Evolutionary conservation across 2,888 invertebrate genomes (phyloP), one percentile per base, ranked within the genome.

Genomic region (Agrypnus murinus): DNA sequence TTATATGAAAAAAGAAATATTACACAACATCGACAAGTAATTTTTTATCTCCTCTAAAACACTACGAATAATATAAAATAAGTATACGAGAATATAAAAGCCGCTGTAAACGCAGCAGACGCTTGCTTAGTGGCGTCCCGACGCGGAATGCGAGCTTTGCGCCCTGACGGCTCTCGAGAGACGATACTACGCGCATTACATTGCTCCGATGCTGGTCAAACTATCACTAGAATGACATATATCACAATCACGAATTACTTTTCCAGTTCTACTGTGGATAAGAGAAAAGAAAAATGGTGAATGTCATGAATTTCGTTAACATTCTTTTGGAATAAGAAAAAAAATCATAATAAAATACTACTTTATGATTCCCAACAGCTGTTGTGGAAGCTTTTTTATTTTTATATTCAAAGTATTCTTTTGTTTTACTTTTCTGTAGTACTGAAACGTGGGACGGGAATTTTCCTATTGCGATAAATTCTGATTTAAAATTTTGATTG

Each of bases 91-190:
- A 25, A 25, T 45, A 12, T 58, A 31, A 50, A n/a, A 14, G 57
- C 34, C 46, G 36, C 19, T 25, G 12, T 60, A 19, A 32, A 53
- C 63, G 34, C 67, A 59, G 57, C 57, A 57, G 63, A 64, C 66
- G 67, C 63, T 63, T 45, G 58, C 66, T 67, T 64, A 14, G 66
- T 71, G 79, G 77, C 79, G 79, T 78, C 79, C 75, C 78, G 78
- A 77, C 80, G 79, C 76, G 74, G 74, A 78, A 79, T 80, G 75
- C 74, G 64, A 69, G 69, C 63, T 72, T 67, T 69, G 70, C 74
- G 62, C 67, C 67, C 63, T 58, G 67, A 69, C 67, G 67, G 70
- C 65, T 43, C 67, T 74, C 53, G 59, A 63, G 62, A 67, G 67
- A 71, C 64, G 64, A 59, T 57, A 71, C 66, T 50, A 64, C 71